Evolutionary conservation across 2,113 vertebrate genomes (phyloP).

Genomic region (Nestor notabilis): DNA sequence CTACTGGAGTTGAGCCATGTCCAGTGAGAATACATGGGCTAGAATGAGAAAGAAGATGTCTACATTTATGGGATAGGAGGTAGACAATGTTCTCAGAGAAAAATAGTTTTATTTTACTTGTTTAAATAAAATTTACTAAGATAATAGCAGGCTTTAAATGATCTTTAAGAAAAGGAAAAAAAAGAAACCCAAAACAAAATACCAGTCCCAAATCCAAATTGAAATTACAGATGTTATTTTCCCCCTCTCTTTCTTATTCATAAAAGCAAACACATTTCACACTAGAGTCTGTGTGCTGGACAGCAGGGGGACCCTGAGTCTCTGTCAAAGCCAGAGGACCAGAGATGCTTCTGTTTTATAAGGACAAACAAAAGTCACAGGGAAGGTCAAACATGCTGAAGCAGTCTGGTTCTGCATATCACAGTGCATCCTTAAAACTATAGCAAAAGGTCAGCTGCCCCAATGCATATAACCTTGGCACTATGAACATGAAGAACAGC

Average conservation of each 20-base stretch:
- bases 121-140: not conserved
- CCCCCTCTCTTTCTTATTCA: not conserved
- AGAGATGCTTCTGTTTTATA: not conserved
- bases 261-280: not conserved
- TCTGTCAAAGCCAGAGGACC: not conserved
- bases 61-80: not conserved
- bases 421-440: not conserved
- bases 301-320: not conserved
- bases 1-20: not conserved
- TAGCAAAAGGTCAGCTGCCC: not conserved
- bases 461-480: constrained; percentile 21
- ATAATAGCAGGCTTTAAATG: not conserved
- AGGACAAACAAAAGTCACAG: not conserved
- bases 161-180: not conserved
- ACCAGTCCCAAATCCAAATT: not conserved
- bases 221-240: not conserved
- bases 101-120: not conserved
- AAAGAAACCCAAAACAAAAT: not conserved
- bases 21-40: not conserved
- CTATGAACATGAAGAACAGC: not conserved
- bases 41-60: not conserved
- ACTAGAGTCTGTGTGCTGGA: not conserved
- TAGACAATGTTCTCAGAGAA: not conserved
- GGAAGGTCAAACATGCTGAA: not conserved
- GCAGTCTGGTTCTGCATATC: not conserved